Percentiles rank a stretch among this genome's conserved stretches.
These are phyloP conservation scores for Paraescarpia echinospica DNA, from an alignment of 1,140 invertebrate genomes.

Conservation along the genomic window DNA sequence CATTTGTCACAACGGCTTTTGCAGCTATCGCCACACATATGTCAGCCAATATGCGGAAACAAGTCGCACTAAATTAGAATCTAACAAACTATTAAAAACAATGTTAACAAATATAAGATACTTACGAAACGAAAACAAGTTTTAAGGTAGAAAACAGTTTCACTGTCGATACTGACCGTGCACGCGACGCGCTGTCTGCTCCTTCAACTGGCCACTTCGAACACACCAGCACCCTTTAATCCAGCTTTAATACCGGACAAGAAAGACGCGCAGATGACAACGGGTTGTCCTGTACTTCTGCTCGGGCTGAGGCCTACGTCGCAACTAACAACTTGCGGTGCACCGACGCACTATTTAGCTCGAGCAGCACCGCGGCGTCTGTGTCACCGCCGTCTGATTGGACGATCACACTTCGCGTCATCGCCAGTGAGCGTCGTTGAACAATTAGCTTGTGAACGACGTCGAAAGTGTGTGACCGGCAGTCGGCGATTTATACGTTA, in stretches of 20 bases:
- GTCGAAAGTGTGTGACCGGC: background rate
- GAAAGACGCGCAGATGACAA: background rate
- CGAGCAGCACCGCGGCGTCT: background rate
- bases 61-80: too few relatives aligned
- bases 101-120: too few relatives aligned
- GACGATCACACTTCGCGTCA: background rate
- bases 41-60: too few relatives aligned
- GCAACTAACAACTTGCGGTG: background rate
- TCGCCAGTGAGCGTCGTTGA: background rate
- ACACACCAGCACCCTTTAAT: background rate
- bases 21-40: too few relatives aligned
- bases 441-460: background rate
- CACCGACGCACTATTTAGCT: background rate
- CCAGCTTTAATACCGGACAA: background rate
- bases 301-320: background rate
- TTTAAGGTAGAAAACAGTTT: too few relatives aligned
- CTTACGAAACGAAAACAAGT: too few relatives aligned
- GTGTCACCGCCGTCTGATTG: background rate
- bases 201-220: background rate
- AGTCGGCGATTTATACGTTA: background rate
- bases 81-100: too few relatives aligned
- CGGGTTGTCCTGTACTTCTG: background rate
- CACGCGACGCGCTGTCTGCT: background rate
- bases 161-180: background rate
- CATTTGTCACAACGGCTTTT: too few relatives aligned